These are phyloP conservation scores for Mormoops blainvillei DNA, from an alignment of 2,113 vertebrate genomes.

Conservation along the genomic window DNA sequence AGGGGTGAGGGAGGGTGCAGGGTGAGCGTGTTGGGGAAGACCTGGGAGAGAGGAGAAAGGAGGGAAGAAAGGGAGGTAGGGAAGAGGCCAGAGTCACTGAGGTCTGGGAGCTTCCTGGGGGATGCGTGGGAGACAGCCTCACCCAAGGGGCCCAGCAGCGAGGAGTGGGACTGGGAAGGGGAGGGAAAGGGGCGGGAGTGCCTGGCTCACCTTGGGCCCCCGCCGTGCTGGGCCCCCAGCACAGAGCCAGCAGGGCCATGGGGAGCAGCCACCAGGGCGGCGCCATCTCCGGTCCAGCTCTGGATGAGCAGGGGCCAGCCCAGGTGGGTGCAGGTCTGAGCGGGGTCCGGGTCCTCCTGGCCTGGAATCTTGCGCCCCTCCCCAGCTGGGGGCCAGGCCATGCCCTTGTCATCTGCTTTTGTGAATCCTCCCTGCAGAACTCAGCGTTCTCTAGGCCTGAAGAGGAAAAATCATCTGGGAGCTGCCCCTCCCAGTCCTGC, in stretches of 20 bases:
- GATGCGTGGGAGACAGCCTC: fast-evolving
- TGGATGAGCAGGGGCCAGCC: neutral
- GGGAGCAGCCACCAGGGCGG: neutral
- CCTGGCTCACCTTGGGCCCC: constrained; percentile 59
- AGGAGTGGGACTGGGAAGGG: fast-evolving
- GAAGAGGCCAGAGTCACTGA: fast-evolving
- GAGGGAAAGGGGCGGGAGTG: no score
- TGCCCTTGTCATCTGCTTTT: neutral
- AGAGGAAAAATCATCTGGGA: neutral
- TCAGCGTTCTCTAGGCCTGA: neutral
- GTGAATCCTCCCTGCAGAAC: neutral
- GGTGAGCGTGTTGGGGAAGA: fast-evolving
- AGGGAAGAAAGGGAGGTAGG: fast-evolving
- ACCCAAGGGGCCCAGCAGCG: neutral
- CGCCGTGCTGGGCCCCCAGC: neutral
- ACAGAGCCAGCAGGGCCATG: constrained; percentile 38
- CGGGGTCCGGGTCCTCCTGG: neutral
- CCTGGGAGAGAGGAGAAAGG: no score
- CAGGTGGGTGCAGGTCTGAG: no score
- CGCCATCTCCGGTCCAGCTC: neutral
- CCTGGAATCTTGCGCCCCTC: neutral
- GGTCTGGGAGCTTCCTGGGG: neutral
- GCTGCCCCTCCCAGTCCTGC: neutral
- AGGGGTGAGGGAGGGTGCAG: neutral
- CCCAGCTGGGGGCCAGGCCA: neutral